Evolutionary conservation across 1,140 invertebrate genomes (phyloP), one percentile per base, ranked within the genome.

Genomic region (Hestina assimilis): DNA sequence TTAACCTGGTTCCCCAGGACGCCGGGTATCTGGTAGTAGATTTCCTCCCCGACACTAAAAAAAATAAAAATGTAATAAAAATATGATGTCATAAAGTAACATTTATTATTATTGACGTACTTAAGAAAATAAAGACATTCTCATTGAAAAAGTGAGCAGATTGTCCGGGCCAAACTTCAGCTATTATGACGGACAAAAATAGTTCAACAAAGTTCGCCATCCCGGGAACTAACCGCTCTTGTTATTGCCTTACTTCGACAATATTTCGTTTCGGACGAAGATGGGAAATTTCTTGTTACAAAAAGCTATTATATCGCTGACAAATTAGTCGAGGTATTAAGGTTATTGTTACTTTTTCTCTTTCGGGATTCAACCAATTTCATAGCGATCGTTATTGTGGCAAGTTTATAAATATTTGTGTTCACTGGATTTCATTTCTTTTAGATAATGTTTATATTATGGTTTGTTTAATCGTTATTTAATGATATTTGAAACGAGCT

Each of bases 111-210:
- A 9, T 29, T 46, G 19, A n/a, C 11, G 9, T 28, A 45, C 17
- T 17, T 17, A 52, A 41, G 35, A 55, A 52, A 54, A 69, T 73
- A 75, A 75, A 77, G 66, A 69, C 68, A 57, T 56, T 71, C 43
- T 60, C 60, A 50, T 50, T 67, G 62, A 66, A 76, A 74, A 70
- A 55, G 59, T 31, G 31, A 57, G 43, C 77, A 75, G 68, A 79
- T 79, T 72, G 76, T 69, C 63, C 59, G 59, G 35, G 60, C 52
- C 40, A 62, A 84, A 84, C 79, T 84, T 84, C 33, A 41, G 69
- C 79, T 84, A 83, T 84, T 84, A 84, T 83, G 74, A 81, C 59
- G 71, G 69, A 74, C 79, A 79, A 83, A 84, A 83, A 84, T 83
- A 78, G 74, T 83, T 79, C 62, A 54, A n/a, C 51, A 59, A 74